A percentile compares a stretch with the other conserved stretches of the same genome.
phyloP scores from a whole-genome alignment of 2,113 vertebrate species.

The Australoheros scitulus region DNA sequence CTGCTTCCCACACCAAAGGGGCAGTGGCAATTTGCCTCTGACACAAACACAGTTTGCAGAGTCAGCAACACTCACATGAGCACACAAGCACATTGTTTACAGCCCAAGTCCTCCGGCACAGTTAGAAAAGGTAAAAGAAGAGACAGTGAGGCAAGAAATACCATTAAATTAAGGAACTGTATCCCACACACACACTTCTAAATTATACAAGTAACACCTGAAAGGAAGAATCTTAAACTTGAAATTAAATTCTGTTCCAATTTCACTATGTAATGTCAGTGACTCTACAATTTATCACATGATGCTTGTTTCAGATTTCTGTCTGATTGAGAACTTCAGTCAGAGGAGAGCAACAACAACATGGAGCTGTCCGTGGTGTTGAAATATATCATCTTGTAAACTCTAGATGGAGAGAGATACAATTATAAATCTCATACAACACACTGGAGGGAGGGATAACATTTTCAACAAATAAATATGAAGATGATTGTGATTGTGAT shows the following conservation, averaged over 20 bases:
- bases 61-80: constrained; percentile 38
- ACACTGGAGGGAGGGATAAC: background rate
- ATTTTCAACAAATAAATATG: background rate
- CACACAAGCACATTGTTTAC: constrained; percentile 32
- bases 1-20: constrained; percentile 22
- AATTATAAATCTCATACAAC: background rate
- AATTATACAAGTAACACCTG: background rate
- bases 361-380: background rate
- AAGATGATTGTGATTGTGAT: background rate
- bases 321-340: background rate
- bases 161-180: background rate
- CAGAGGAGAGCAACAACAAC: background rate
- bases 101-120: background rate
- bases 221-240: background rate
- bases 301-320: background rate
- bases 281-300: background rate
- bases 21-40: constrained; percentile 40
- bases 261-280: background rate
- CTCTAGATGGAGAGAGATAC: background rate
- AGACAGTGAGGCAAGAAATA: background rate
- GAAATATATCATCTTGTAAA: background rate
- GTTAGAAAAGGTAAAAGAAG: background rate
- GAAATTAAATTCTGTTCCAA: too few species aligned
- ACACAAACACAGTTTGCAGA: constrained; percentile 36
- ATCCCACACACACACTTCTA: background rate